Evolutionary conservation across 2,797 vertebrate genomes (phyloP), one percentile per base, ranked within the genome.

Genomic region (Tamandua tetradactyla): DNA sequence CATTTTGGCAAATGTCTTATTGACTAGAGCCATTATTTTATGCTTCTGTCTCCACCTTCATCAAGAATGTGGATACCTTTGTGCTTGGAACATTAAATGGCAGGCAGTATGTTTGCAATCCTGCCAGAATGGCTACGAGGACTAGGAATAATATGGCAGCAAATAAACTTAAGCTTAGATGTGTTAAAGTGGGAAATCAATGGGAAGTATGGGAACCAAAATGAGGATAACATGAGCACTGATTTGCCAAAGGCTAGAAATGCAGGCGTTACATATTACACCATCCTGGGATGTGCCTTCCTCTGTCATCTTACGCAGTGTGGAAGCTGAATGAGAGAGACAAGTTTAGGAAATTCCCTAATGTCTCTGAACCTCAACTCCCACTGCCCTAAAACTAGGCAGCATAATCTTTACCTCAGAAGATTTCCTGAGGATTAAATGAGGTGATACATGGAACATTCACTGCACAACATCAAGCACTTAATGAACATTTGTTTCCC

Each of bases 1-100:
- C 25, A 42, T 97, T 96, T 95, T 95, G 76, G 92, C n/a, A 97
- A 80, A 84, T 95, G 59, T 96, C 47, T 72, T 96, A 66, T 95
- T 91, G 89, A 96, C 96, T 81, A 59, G 25, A 86, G 2, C 89
- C 94, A 62, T 85, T 97, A 94, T 96, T 79, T 23, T 30, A 49
- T 83, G 68, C 91, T 94, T 93, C 57, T 87, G 74, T 89, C 25
- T 92, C 55, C 47, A 40, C 42, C 83, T 97, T 95, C 94, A 76
- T 89, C 87, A 88, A 86, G 72, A 89, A 93, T 22, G 40, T 12
- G 85, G 42, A 87, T 76, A 57, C 68, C 62, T 96, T 85, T 72
- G 80, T 86, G 88, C 14, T 47, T 61, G 37, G 27, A 74, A 89
- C 15, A 44, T 80, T 55, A 84, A 95, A 11, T 88, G 89, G 88